Conservation (phyloP, 1,140 invertebrate genomes). For the Cyrtorhinus lividipennis region DNA sequence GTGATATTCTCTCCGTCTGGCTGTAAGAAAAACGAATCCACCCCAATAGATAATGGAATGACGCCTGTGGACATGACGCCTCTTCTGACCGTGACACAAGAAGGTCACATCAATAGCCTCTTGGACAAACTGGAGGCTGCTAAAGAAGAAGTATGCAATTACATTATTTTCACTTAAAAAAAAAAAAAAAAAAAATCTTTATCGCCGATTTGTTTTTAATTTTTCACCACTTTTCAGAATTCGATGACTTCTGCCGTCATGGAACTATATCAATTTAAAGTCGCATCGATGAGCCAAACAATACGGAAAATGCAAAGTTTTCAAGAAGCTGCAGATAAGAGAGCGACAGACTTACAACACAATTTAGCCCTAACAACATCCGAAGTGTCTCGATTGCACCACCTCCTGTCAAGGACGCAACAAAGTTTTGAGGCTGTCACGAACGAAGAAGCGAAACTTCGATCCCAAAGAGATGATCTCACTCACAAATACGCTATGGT, state of each 20-base stretch:
- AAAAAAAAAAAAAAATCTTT: not conserved
- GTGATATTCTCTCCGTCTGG: constrained; percentile 26
- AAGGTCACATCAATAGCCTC: constrained; percentile 35
- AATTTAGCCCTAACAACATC: constrained; percentile 33
- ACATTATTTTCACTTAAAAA: not conserved
- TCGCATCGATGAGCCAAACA: constrained; percentile 35
- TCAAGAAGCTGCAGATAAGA: constrained; percentile 36
- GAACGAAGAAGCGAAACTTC: constrained; percentile 28
- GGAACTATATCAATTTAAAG: constrained; percentile 54
- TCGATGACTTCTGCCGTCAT: constrained; percentile 47
- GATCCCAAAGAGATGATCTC: constrained; percentile 10
- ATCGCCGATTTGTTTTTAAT: not conserved
- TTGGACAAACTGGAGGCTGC: constrained; percentile 30
- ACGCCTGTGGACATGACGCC: constrained; percentile 24
- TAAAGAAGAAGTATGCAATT: constrained; percentile 18
- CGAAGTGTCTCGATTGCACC: constrained; percentile 34
- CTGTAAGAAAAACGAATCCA: not conserved
- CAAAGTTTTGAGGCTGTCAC: constrained; percentile 34
- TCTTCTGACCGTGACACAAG: constrained; percentile 33
- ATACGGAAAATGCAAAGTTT: constrained; percentile 35
- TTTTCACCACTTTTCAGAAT: constrained; percentile 26
- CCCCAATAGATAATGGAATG: not conserved
- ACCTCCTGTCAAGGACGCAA: constrained; percentile 36
- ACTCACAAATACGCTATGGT: constrained; percentile 20
- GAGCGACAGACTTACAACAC: constrained; percentile 36